These are phyloP conservation scores for Dorcus hopei DNA, from an alignment of 2,888 invertebrate genomes.

Conservation along the genomic window DNA sequence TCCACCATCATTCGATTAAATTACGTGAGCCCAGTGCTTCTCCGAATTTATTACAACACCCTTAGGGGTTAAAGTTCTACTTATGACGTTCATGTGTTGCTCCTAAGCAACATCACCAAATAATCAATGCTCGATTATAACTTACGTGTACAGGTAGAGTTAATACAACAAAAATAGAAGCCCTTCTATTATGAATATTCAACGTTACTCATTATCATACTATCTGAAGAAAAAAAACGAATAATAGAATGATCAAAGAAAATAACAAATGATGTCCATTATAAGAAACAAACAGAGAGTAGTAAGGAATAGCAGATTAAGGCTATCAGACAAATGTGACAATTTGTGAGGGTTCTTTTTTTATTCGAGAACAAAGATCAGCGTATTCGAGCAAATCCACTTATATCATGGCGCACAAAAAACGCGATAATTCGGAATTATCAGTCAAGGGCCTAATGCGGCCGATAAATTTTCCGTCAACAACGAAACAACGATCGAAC, in stretches of 20 bases:
- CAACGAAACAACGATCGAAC: slow-evolving; percentile 44
- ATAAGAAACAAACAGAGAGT: slow-evolving; percentile 29
- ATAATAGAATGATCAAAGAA: slow-evolving; percentile 22
- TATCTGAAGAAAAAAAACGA: slow-evolving; percentile 6
- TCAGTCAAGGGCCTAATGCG: slow-evolving; percentile 37
- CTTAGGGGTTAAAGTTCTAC: neutral
- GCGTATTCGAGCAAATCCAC: slow-evolving; percentile 22
- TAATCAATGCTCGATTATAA: too few species aligned
- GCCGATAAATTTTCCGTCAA: slow-evolving; percentile 43
- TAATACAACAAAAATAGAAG: too few species aligned
- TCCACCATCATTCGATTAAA: slow-evolving; percentile 43
- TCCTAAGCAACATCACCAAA: too few species aligned
- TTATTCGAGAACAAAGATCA: slow-evolving; percentile 21
- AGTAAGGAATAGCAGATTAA: slow-evolving; percentile 27
- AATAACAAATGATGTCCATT: slow-evolving; percentile 27
- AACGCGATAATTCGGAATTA: slow-evolving; percentile 43
- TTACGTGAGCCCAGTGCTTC: slow-evolving; percentile 38
- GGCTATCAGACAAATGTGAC: slow-evolving; percentile 37
- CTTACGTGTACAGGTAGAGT: too few species aligned
- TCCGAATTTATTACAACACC: slow-evolving; percentile 38
- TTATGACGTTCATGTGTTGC: too few species aligned
- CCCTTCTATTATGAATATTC: too few species aligned
- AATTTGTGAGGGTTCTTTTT: slow-evolving; percentile 32
- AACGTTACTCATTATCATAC: neutral
- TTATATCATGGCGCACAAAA: slow-evolving; percentile 35